Conservation (phyloP, 2,888 invertebrate species). For the Cylloceria caligata region DNA sequence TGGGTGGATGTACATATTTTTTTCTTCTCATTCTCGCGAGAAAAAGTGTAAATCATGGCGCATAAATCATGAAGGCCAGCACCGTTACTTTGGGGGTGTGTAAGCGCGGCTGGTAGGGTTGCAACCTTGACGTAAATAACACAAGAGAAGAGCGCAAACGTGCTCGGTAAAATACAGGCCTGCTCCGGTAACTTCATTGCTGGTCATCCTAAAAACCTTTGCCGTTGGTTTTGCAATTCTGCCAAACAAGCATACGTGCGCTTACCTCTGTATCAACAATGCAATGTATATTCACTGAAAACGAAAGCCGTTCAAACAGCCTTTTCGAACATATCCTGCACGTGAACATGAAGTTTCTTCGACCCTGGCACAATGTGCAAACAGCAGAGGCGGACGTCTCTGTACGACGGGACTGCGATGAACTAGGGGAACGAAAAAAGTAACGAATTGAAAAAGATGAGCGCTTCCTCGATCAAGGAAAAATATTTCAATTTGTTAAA, state of each 20-base stretch:
- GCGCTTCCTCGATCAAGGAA: slow-evolving; percentile 27
- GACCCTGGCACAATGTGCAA: not conserved
- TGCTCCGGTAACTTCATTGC: slow-evolving; percentile 12
- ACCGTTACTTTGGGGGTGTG: slow-evolving; percentile 21
- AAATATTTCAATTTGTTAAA: slow-evolving; percentile 31
- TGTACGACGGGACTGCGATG: slow-evolving; percentile 11
- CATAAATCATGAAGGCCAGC: slow-evolving; percentile 40
- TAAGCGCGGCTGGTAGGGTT: not conserved
- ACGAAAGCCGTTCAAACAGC: too few species aligned
- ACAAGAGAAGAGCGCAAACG: slow-evolving; percentile 5
- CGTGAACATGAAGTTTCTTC: not conserved
- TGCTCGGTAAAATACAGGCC: not conserved
- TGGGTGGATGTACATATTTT: slow-evolving; percentile 22
- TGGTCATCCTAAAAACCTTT: slow-evolving; percentile 6
- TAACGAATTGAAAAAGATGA: slow-evolving; percentile 57
- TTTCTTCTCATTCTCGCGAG: slow-evolving; percentile 21
- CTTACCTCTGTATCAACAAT: not conserved
- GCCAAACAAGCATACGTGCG: not conserved
- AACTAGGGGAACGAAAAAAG: slow-evolving; percentile 1
- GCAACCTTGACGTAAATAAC: slow-evolving; percentile 24
- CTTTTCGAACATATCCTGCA: not conserved
- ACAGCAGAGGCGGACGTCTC: not conserved
- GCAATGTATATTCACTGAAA: not conserved
- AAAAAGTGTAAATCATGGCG: slow-evolving; percentile 43
- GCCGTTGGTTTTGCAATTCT: not conserved